phyloP scores from a whole-genome alignment of 2,113 vertebrate species.

The Gavialis gangeticus region DNA sequence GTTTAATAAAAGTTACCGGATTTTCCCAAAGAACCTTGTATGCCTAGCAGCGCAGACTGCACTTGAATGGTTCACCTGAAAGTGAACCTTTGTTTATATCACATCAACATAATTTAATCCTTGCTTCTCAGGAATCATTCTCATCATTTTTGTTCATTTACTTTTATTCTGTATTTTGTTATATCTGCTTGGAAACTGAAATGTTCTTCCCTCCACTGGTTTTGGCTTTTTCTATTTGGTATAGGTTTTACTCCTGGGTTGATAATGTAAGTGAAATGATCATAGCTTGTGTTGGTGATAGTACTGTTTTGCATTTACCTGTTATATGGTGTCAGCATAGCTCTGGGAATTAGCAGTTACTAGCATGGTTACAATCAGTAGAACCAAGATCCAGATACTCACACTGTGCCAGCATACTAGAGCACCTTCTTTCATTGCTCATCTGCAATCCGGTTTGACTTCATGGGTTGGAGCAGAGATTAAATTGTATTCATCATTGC shows the following conservation, averaged over 20 bases:
- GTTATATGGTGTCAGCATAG: neutral
- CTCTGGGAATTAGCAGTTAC: neutral
- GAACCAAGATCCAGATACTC: neutral
- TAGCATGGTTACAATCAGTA: rapidly evolving
- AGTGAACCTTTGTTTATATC: neutral
- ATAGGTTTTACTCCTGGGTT: neutral
- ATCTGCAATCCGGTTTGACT: neutral
- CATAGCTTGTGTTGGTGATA: neutral
- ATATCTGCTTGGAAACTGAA: neutral
- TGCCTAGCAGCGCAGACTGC: neutral
- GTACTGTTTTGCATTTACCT: rapidly evolving
- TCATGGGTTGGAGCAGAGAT: neutral
- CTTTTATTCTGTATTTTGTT: neutral
- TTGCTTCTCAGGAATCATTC: neutral
- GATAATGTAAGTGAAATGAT: neutral
- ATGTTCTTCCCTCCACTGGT: neutral
- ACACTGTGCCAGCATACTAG: rapidly evolving
- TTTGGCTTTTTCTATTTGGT: neutral
- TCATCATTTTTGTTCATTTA: neutral
- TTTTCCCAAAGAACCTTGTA: neutral
- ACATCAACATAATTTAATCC: neutral
- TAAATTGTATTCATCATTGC: neutral
- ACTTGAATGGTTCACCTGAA: no score
- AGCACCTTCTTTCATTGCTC: neutral
- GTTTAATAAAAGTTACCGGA: neutral